phyloP scores from a whole-genome alignment of 2,797 vertebrate species.

The Falco berigora region DNA sequence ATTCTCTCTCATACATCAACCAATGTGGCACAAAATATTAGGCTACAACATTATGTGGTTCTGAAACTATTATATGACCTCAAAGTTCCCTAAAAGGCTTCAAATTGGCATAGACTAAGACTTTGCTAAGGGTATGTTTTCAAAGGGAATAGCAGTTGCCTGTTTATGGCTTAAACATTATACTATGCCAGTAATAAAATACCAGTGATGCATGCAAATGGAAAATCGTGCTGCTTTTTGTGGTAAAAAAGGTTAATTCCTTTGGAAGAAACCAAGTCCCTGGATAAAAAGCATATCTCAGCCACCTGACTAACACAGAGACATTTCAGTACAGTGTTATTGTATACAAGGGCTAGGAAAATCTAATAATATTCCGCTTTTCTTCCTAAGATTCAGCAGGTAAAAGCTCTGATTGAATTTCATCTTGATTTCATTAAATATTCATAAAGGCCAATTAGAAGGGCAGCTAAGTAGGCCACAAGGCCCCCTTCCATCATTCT shows the following conservation, averaged over 20 bases:
- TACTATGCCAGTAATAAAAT: slow-evolving; percentile 57
- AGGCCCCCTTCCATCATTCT: slow-evolving; percentile 83
- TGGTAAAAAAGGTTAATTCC: slow-evolving; percentile 82
- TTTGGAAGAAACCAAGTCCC: slow-evolving; percentile 73
- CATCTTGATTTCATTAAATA: slow-evolving; percentile 92
- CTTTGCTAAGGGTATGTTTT: slow-evolving; percentile 58
- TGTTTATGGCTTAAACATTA: slow-evolving; percentile 63
- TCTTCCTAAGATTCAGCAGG: slow-evolving; percentile 79
- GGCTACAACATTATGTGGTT: slow-evolving; percentile 29
- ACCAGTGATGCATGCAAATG: slow-evolving; percentile 55
- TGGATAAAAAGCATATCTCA: slow-evolving; percentile 51
- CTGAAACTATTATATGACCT: slow-evolving; percentile 49
- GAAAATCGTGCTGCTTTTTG: slow-evolving; percentile 39
- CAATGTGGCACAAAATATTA: slow-evolving; percentile 27
- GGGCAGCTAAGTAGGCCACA: slow-evolving; percentile 81
- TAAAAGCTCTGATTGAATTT: slow-evolving; percentile 90
- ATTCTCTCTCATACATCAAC: slow-evolving; percentile 43
- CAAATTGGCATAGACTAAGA: slow-evolving; percentile 42
- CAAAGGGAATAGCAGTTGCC: slow-evolving; percentile 48
- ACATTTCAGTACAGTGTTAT: slow-evolving; percentile 53
- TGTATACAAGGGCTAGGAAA: slow-evolving; percentile 65
- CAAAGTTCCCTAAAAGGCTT: slow-evolving; percentile 53
- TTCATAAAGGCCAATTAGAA: slow-evolving; percentile 97
- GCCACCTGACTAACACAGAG: slow-evolving; percentile 72
- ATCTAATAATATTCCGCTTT: slow-evolving; percentile 77